Base-by-base conservation (phyloP, 1,140 invertebrate species). In the Drosophila parabipectinata region DNA sequence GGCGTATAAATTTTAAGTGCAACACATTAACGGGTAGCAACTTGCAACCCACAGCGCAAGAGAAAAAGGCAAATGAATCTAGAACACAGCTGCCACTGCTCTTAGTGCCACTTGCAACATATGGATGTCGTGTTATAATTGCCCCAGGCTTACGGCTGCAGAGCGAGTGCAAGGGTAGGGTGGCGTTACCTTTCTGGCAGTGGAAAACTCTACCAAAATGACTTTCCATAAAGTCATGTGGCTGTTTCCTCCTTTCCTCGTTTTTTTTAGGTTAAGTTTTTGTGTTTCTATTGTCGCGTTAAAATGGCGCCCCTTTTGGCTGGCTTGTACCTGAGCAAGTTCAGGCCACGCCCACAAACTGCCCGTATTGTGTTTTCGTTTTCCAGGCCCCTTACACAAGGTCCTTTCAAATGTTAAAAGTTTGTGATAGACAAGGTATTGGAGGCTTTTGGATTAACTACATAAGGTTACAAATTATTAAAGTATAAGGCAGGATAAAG, bases 1-100 rank as follows among this genome's bases (percentile, higher is more conserved):
- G 58, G 52, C 44, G 34, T 67, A 82, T 88, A 88, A 82, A 88
- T 87, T 87, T 87, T 87, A 88, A 88, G 82, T 88, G 83, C 82
- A 82, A 56, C 56, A 82, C 82, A 87, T 87, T 87, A 87, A 88
- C 75, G 79, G 62, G 75, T 66, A 75, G 72, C 69, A 78, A 61
- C 74, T 72, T 82, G 67, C 74, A 75, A 50, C 54, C 58, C 61
- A 41, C 52, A 18, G 26, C 21, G 64, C 9, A 8, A 24, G 14
- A 39, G 53, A 8, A 9, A 48, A 52, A 48, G 48, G 37, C 32
- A 77, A 80, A 60, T 80, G 80, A 77, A 84, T 74, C 81, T 80
- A 69, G 66, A 51, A 14, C 59, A 68, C 82, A 85, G 77, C 63
- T 85, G 81, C 81, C 78, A 60, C 82, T 62, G 77, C 81, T 84